Evolutionary conservation across 2,797 vertebrate species (phyloP).

Genomic region (Danio choprae): DNA sequence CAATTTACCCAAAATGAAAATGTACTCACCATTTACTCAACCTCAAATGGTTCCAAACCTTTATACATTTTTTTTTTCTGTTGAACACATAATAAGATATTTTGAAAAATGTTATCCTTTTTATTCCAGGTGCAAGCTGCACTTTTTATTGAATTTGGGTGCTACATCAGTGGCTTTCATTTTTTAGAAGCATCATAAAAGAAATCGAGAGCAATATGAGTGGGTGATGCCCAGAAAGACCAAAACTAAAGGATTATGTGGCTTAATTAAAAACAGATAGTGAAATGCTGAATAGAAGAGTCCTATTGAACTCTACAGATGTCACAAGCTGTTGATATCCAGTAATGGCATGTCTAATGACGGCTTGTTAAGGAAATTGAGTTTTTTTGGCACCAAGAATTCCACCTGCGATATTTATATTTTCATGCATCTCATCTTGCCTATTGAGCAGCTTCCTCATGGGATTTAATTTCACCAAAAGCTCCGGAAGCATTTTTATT

Average conservation of each 20-base stretch:
- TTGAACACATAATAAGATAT: no score
- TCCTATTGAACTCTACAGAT: slow-evolving; percentile 2
- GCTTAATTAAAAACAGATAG: slow-evolving; percentile 1
- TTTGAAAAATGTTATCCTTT: no score
- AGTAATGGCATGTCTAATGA: slow-evolving; percentile 5
- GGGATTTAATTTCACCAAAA: slow-evolving; percentile 8
- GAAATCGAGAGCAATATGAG: not conserved
- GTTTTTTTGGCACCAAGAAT: slow-evolving; percentile 13
- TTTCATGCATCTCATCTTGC: not conserved
- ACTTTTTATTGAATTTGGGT: not conserved
- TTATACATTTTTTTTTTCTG: no score
- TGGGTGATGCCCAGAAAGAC: not conserved
- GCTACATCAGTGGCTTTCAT: not conserved
- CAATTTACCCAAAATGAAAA: no score
- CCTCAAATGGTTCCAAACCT: no score
- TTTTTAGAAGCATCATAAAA: not conserved
- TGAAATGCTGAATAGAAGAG: not conserved
- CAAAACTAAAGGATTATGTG: not conserved
- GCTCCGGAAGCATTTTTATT: not conserved
- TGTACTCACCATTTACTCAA: no score
- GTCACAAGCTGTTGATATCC: slow-evolving; percentile 19
- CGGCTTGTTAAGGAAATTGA: not conserved
- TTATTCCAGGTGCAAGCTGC: no score
- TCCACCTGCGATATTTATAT: slow-evolving; percentile 9
- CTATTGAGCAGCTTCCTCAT: not conserved